phyloP scores from a whole-genome alignment of 2,888 invertebrate species.

The Xestia rhomboidea region DNA sequence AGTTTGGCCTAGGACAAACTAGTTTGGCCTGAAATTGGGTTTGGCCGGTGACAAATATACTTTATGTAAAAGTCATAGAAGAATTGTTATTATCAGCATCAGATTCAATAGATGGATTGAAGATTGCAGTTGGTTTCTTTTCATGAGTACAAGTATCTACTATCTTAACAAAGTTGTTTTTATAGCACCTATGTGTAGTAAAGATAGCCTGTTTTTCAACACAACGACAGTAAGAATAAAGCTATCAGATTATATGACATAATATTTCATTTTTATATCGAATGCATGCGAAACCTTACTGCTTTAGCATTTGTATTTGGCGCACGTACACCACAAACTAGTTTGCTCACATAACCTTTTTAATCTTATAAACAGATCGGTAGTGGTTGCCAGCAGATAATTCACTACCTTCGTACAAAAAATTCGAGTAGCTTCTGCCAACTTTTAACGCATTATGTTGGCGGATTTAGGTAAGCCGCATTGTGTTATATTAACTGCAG shows the following conservation, averaged over 20 bases:
- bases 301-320: slow-evolving; percentile 67
- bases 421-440: slow-evolving; percentile 52
- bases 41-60: background rate
- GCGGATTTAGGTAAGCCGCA: slow-evolving; percentile 28
- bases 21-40: background rate
- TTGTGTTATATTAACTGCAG: slow-evolving; percentile 21
- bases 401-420: slow-evolving; percentile 63
- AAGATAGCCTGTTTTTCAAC: background rate
- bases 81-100: background rate
- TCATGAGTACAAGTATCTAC: background rate
- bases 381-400: slow-evolving; percentile 74
- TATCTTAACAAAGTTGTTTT: background rate
- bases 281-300: slow-evolving; percentile 48
- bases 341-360: slow-evolving; percentile 71
- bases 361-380: slow-evolving; percentile 71
- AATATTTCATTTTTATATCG: slow-evolving; percentile 55
- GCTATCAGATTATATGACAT: slow-evolving; percentile 27
- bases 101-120: background rate
- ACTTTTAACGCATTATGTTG: slow-evolving; percentile 46
- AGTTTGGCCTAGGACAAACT: too few relatives aligned
- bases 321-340: slow-evolving; percentile 69
- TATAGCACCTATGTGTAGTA: background rate
- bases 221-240: background rate
- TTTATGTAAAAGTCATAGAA: background rate
- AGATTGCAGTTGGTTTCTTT: background rate